Percentiles rank a stretch among this genome's conserved stretches.
Evolutionary conservation across 2,888 invertebrate species (phyloP).

Genomic region (Pammene aurita): DNA sequence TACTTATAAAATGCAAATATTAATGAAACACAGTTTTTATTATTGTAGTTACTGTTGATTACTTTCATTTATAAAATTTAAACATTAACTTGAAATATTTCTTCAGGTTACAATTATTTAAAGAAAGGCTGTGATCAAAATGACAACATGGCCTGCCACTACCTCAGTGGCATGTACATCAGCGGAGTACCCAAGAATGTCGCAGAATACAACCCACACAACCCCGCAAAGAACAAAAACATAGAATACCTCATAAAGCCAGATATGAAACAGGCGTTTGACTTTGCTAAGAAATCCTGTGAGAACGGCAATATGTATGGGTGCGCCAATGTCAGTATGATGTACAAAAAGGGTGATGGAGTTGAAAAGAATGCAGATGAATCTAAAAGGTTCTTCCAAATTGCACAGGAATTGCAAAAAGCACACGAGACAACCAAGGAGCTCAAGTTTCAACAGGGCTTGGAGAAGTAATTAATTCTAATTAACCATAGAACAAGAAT

Average conservation of each 20-base stretch:
- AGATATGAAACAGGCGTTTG: slow-evolving; percentile 90
- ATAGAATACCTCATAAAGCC: slow-evolving; percentile 83
- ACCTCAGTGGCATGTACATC: slow-evolving; percentile 90
- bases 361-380: slow-evolving; percentile 87
- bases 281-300: slow-evolving; percentile 90
- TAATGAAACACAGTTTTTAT: not conserved
- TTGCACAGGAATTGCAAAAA: slow-evolving; percentile 88
- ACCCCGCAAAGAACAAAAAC: slow-evolving; percentile 67
- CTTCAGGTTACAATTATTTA: slow-evolving; percentile 83
- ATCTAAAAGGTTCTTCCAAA: slow-evolving; percentile 88
- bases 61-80: not conserved
- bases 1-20: no score
- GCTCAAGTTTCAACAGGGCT: slow-evolving; percentile 83
- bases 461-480: slow-evolving; percentile 59
- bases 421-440: slow-evolving; percentile 83
- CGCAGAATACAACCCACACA: slow-evolving; percentile 72
- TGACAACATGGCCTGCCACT: slow-evolving; percentile 90
- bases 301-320: slow-evolving; percentile 92
- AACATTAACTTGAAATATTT: not conserved
- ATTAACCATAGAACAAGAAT: not conserved
- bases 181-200: slow-evolving; percentile 86
- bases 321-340: slow-evolving; percentile 95
- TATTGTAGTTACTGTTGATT: not conserved
- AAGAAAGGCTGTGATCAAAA: slow-evolving; percentile 84
- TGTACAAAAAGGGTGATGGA: slow-evolving; percentile 93